Evolutionary conservation across 2,888 invertebrate species (phyloP).

Genomic region (Lithophane ornitopus): DNA sequence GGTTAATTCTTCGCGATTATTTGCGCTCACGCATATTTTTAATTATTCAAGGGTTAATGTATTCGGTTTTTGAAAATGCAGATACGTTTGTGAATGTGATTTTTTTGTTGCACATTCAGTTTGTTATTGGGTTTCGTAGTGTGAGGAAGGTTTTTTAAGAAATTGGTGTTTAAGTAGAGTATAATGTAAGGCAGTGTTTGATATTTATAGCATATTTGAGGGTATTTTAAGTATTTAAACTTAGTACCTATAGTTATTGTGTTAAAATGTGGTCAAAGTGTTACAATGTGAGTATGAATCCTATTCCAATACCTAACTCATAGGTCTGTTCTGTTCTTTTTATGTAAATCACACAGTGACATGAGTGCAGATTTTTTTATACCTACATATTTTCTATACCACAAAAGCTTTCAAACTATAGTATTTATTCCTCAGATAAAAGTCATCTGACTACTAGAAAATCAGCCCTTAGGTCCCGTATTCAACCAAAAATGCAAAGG

Average conservation of each 20-base stretch:
- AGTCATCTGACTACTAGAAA: too few relatives aligned
- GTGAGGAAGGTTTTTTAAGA: conserved; percentile 69
- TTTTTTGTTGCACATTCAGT: conserved; percentile 80
- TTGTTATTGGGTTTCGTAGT: conserved; percentile 78
- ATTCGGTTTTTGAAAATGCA: conserved; percentile 82
- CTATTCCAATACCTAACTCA: neutral
- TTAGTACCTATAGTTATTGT: neutral
- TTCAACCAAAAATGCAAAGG: neutral
- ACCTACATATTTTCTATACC: too few relatives aligned
- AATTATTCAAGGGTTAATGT: conserved; percentile 90
- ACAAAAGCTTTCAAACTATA: too few relatives aligned
- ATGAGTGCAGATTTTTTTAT: too few relatives aligned
- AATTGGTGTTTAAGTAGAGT: conserved; percentile 1
- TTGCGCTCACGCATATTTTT: conserved; percentile 89
- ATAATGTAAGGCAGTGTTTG: neutral
- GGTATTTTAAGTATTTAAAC: neutral
- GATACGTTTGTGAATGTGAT: conserved; percentile 80
- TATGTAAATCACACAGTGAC: neutral
- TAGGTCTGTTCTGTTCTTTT: neutral
- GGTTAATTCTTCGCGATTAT: conserved; percentile 89
- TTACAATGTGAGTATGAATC: conserved; percentile 18
- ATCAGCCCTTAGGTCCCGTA: too few relatives aligned
- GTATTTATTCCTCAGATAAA: too few relatives aligned
- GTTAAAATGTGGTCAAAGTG: neutral
- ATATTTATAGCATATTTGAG: neutral